Conservation (phyloP, 2,797 vertebrate genomes). For the Catostomus latipinnis region DNA sequence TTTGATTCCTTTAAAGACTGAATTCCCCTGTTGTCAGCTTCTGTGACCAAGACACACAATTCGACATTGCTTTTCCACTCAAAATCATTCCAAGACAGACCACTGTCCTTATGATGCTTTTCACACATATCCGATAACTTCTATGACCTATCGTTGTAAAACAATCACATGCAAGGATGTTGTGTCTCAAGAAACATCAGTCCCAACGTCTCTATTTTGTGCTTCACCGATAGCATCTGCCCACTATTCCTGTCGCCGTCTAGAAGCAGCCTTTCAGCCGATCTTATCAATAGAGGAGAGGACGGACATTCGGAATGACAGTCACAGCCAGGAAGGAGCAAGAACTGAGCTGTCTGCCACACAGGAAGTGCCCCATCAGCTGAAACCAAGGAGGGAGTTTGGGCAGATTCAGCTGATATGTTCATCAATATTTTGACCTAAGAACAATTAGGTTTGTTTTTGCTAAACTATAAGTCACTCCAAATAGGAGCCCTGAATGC, state of each 20-base stretch:
- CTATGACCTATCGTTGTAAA: slow-evolving; percentile 27
- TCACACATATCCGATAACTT: slow-evolving; percentile 22
- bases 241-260: slow-evolving; percentile 31
- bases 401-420: slow-evolving; percentile 41
- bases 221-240: slow-evolving; percentile 46
- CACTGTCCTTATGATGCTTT: neutral
- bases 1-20: too few relatives aligned
- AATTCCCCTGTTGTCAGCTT: too few relatives aligned
- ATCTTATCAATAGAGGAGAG: slow-evolving; percentile 53
- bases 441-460: slow-evolving; percentile 43
- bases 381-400: slow-evolving; percentile 20
- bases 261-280: slow-evolving; percentile 38
- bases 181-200: slow-evolving; percentile 17
- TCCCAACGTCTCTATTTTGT: slow-evolving; percentile 19
- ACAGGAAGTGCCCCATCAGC: slow-evolving; percentile 41
- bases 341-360: slow-evolving; percentile 10
- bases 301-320: slow-evolving; percentile 20
- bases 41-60: neutral
- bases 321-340: slow-evolving; percentile 31
- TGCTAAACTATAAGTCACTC: slow-evolving; percentile 30
- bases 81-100: neutral
- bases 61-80: slow-evolving; percentile 2
- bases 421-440: slow-evolving; percentile 45
- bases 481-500: neutral
- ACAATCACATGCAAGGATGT: slow-evolving; percentile 24